Evolutionary conservation across 2,888 invertebrate species (phyloP), one percentile per base, ranked within the genome.

Genomic region (Acleris cristana): DNA sequence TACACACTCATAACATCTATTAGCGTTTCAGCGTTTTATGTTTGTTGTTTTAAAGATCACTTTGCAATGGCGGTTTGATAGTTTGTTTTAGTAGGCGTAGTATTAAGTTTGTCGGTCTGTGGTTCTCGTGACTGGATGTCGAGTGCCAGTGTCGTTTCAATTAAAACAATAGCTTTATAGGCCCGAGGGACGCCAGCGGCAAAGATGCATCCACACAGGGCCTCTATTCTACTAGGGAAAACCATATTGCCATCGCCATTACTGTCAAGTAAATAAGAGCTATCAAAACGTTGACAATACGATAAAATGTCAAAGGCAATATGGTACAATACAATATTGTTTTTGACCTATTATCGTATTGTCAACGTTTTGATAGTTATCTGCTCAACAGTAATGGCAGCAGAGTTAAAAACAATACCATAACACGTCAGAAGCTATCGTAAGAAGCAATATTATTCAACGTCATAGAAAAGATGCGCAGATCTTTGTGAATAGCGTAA

Each of bases 141-240:
- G 56, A 12, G 65, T 48, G 16, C 56, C 61, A 66, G 56, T 66
- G 66, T 66, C 66, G 61, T 61, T 62, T 62, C 61, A 66, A 66
- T 66, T 66, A 66, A 66, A 62, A 62, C 56, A 57, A 57, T 65
- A 56, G 55, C 60, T 62, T 57, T 30, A 62, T 53, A 45, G 53
- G 52, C 19, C 51, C 23, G 57, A 57, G 57, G 23, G 59, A 34
- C 19, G 14, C 2, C 49, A 12, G 21, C 8, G n/a, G 57, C 30
- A 64, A 64, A 45, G 64, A 7, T n/a, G 23, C 40, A 40, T 40
- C 14, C 14, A 40, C 40, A 40, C 40, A 40, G 14, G 26, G 2
- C 7, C 6, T 26, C 26, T 26, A 26, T 26, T 26, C 26, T 8
- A 26, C 26, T 7, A 2, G 26, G 7, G 1, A 26, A 26, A 26